Conservation (phyloP, 2,113 vertebrate genomes). For the Mustelus asterias region DNA sequence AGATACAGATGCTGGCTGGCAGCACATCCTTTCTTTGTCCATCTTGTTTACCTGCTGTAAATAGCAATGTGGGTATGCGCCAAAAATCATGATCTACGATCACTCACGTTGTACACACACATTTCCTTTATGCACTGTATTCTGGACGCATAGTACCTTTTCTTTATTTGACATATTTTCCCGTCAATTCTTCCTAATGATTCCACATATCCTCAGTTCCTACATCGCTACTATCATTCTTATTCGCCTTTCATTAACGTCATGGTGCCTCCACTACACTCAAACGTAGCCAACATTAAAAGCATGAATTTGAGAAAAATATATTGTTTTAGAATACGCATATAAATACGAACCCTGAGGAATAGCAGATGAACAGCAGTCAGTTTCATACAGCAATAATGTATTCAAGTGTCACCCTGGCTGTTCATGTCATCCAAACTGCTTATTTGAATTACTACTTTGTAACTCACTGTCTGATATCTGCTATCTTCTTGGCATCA, state of each 20-base stretch:
- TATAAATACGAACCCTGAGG: neutral
- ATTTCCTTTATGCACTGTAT: neutral
- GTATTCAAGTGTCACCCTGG: neutral
- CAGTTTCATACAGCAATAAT: neutral
- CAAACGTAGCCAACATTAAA: neutral
- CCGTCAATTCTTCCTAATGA: neutral
- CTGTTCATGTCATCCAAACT: neutral
- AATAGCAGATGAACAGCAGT: neutral
- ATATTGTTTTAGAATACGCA: neutral
- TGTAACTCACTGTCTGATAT: neutral
- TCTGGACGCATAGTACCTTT: neutral
- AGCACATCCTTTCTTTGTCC: neutral
- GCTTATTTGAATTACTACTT: conserved; percentile 14
- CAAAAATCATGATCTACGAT: neutral
- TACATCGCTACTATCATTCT: neutral
- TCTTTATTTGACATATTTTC: neutral
- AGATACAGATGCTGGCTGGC: neutral
- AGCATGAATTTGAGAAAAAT: neutral
- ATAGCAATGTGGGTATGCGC: neutral
- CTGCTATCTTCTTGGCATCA: neutral
- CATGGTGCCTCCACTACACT: neutral
- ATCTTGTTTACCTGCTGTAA: neutral
- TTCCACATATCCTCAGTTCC: neutral
- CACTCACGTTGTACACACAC: neutral
- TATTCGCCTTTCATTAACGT: neutral